Evolutionary conservation across 1,140 invertebrate genomes (phyloP).

Genomic region (Dendrolimus kikuchii): DNA sequence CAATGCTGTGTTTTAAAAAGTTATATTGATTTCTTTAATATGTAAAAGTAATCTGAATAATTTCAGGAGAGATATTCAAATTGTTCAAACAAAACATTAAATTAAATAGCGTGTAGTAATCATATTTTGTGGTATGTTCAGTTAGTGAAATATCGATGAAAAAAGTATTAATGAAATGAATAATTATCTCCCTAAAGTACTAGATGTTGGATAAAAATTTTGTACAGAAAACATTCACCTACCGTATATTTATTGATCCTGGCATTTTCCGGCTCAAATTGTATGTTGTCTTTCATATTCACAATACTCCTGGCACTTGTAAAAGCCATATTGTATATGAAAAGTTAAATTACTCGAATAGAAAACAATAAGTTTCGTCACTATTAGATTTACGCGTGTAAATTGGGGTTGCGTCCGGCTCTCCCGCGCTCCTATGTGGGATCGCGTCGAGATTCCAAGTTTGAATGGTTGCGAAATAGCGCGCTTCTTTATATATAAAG

Average conservation of each 20-base stretch:
- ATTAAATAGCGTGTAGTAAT: too few species aligned
- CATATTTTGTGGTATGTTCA: too few species aligned
- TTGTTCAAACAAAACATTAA: too few species aligned
- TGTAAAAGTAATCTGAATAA: too few species aligned
- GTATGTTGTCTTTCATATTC: constrained; percentile 56
- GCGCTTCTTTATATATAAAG: constrained; percentile 63
- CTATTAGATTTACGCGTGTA: constrained; percentile 40
- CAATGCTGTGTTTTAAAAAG: too few species aligned
- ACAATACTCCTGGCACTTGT: constrained; percentile 56
- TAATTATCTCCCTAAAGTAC: background rate
- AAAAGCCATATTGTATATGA: constrained; percentile 49
- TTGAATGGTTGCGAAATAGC: constrained; percentile 59
- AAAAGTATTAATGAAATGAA: too few species aligned
- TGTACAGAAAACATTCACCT: constrained; percentile 7
- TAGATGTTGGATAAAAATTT: background rate
- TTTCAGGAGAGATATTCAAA: too few species aligned
- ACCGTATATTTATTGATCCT: constrained; percentile 62
- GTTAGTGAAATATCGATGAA: too few species aligned
- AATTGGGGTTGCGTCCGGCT: constrained; percentile 36
- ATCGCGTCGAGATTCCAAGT: constrained; percentile 58
- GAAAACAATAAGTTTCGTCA: constrained; percentile 37
- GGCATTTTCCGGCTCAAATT: constrained; percentile 53
- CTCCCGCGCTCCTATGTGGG: constrained; percentile 46
- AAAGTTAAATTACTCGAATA: constrained; percentile 19
- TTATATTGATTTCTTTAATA: too few species aligned